Conservation (phyloP, 2,113 vertebrate genomes). For the Catagonus wagneri region DNA sequence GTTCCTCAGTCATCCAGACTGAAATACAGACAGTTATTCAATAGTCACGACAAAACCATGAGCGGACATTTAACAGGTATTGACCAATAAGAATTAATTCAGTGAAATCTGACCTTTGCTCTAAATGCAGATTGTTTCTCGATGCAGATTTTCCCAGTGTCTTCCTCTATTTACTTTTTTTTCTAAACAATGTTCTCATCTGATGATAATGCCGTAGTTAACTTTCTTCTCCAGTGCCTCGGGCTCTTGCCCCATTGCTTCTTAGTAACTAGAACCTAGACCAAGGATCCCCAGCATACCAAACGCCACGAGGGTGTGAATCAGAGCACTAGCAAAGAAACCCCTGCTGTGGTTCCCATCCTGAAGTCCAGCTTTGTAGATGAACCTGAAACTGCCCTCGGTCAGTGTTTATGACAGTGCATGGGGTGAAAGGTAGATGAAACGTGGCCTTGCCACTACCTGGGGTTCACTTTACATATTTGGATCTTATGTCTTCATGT, state of each 20-base stretch:
- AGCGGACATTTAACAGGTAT: constrained; percentile 98
- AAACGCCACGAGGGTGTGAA: background rate
- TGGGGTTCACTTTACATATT: background rate
- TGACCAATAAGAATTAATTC: background rate
- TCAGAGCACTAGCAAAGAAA: background rate
- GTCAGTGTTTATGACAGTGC: background rate
- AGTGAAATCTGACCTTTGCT: background rate
- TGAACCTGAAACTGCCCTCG: background rate
- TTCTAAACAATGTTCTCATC: background rate
- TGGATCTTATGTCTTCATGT: background rate
- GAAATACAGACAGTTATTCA: constrained; percentile 99
- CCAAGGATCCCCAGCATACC: background rate
- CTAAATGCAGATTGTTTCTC: background rate
- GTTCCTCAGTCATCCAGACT: constrained; percentile 97
- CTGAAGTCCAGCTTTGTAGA: background rate
- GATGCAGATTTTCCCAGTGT: background rate
- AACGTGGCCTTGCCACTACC: background rate
- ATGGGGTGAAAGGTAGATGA: background rate
- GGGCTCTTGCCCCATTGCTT: background rate
- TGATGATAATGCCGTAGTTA: background rate
- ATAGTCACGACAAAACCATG: constrained; percentile 99
- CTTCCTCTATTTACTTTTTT: background rate
- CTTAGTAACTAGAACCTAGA: background rate
- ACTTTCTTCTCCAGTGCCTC: background rate
- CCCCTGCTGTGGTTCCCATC: background rate